These are phyloP conservation scores for Phyllotreta striolata DNA, from an alignment of 2,888 invertebrate genomes.

Conservation along the genomic window DNA sequence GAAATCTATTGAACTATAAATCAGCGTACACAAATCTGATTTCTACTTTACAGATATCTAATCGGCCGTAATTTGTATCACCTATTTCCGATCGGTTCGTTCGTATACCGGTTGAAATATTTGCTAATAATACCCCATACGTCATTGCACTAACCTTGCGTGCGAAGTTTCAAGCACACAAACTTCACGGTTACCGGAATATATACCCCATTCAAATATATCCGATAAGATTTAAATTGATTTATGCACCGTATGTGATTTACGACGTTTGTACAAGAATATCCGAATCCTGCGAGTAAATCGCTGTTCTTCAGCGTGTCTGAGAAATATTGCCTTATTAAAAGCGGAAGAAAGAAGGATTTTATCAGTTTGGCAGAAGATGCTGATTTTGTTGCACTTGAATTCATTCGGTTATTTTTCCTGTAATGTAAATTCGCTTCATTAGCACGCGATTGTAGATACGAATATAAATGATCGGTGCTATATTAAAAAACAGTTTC, in stretches of 20 bases:
- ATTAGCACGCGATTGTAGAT: no score
- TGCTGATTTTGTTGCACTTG: no score
- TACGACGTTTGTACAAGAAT: constrained; percentile 9
- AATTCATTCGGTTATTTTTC: no score
- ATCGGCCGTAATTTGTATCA: not conserved
- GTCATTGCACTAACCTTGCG: constrained; percentile 15
- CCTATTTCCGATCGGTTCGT: constrained; percentile 1
- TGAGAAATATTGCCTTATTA: constrained; percentile 1
- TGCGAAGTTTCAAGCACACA: constrained; percentile 16
- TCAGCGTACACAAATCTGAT: no score
- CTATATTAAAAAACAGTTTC: no score
- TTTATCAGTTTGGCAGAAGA: no score
- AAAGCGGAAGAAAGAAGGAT: not conserved
- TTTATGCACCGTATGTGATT: constrained; percentile 15
- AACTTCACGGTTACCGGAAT: constrained; percentile 13
- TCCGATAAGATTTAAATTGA: constrained; percentile 23
- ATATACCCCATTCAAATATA: constrained; percentile 16
- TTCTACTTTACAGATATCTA: no score
- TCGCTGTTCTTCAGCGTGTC: not conserved
- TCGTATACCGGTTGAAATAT: constrained; percentile 13
- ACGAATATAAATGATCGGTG: no score
- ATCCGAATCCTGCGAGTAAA: not conserved
- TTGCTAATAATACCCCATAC: constrained; percentile 16
- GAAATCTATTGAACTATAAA: no score
- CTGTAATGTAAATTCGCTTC: no score